These are phyloP conservation scores for Clitarchus hookeri DNA, from an alignment of 2,888 invertebrate genomes.

Conservation along the genomic window DNA sequence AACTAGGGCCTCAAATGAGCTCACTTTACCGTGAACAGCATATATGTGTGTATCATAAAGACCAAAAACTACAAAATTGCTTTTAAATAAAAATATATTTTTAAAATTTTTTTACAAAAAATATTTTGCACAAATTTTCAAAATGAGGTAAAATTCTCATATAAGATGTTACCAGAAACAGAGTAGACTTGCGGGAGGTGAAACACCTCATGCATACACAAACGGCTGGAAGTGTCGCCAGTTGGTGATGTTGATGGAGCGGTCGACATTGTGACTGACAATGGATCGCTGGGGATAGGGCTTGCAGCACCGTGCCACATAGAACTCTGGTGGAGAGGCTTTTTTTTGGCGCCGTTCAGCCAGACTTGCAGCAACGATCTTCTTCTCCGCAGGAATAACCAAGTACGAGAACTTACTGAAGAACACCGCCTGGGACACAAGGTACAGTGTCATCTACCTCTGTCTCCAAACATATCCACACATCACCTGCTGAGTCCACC, in stretches of 20 bases:
- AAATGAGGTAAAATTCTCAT: too few relatives aligned
- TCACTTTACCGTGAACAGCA: too few relatives aligned
- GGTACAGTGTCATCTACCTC: not conserved
- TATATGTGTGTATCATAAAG: too few relatives aligned
- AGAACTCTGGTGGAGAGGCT: constrained; percentile 20
- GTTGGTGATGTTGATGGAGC: constrained; percentile 33
- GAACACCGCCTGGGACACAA: not conserved
- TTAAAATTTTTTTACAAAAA: not conserved
- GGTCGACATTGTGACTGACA: constrained; percentile 36
- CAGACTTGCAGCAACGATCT: not conserved
- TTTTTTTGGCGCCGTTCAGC: not conserved
- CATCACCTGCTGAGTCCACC: too few relatives aligned
- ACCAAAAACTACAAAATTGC: too few relatives aligned
- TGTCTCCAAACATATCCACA: too few relatives aligned
- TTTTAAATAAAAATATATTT: too few relatives aligned
- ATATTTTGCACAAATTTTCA: too few relatives aligned
- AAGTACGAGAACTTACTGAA: not conserved
- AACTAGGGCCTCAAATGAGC: too few relatives aligned
- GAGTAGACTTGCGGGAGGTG: not conserved
- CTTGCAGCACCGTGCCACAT: constrained; percentile 27
- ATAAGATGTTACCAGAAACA: not conserved
- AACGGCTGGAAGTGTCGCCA: constrained; percentile 35
- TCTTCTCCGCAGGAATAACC: not conserved
- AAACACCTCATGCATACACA: not conserved
- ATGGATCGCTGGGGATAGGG: constrained; percentile 30